Evolutionary conservation across 2,113 vertebrate species (phyloP), one percentile per base, ranked within the genome.

Genomic region (Ctenomys sociabilis): DNA sequence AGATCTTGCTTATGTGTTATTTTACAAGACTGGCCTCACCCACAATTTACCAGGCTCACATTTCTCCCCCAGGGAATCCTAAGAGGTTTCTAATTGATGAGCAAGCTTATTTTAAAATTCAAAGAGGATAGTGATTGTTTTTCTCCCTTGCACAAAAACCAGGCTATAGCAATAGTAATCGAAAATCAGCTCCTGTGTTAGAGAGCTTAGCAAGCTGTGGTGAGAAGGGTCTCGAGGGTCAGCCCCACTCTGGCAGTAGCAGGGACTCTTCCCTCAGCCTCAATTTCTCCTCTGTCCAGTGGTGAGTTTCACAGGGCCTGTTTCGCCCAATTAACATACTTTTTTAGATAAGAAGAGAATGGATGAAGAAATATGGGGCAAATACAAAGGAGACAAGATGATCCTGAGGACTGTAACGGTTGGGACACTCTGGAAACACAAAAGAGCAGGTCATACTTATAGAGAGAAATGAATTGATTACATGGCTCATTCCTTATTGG

Each of bases 61-160:
- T 94, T 97, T 96, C 94, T 96, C 80, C 88, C 81, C n/a, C 7
- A 45, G 85, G 92, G 94, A 85, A 73, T 95, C 54, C 93, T 95
- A 92, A 93, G 85, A 92, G 78, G 83, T 95, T 96, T 95, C 72
- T 96, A 93, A 97, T 35, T 95, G 94, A 96, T 95, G 88, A 93
- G 85, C 82, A 95, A 90, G 72, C 92, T n/a, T 96, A 83, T 90
- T 93, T 75, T 97, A 92, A 96, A 98, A 96, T 92, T 93, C 90
- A 95, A 95, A 97, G 30, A 94, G 32, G 68, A 86, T n/a, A 97
- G 45, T 88, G 93, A 95, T 64, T 92, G 59, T 86, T 95, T 86
- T 93, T 93, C 92, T 35, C 91, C 26, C 57, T 80, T 89, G 54
- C 57, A n/a, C 63, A 52, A 92, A 63, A 90, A 92, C 66, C 22